Evolutionary conservation across 2,113 vertebrate species (phyloP).

Genomic region (Myrmecobius fasciatus): DNA sequence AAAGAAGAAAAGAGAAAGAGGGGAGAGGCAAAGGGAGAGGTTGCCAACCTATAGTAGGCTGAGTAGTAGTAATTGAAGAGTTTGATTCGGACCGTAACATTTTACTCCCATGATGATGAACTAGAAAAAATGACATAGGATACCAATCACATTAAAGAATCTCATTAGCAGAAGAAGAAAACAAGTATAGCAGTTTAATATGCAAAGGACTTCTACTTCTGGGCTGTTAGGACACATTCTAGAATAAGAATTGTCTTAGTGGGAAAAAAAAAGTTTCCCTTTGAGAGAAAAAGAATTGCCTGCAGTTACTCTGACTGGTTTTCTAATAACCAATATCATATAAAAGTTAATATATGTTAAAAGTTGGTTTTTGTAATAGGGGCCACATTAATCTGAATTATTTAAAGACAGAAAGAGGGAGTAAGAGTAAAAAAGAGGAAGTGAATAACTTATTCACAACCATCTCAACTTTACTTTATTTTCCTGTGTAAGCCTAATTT

Average conservation of each 20-base stretch:
- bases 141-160: constrained; percentile 90
- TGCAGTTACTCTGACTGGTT: neutral
- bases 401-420: neutral
- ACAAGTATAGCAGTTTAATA: constrained; percentile 86
- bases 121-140: constrained; percentile 96
- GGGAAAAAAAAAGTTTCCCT: constrained; percentile 13
- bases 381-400: neutral
- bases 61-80: constrained; percentile 99
- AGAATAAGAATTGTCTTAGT: constrained; percentile 66
- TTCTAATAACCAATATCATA: neutral
- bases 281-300: neutral
- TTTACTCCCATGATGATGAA: constrained; percentile 99
- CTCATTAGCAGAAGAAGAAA: constrained; percentile 89
- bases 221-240: constrained; percentile 78
- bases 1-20: constrained; percentile 82
- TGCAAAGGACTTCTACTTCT: constrained; percentile 82
- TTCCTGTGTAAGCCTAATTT: neutral
- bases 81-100: constrained; percentile 99
- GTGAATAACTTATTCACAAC: neutral
- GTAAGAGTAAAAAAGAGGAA: neutral
- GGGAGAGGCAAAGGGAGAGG: constrained; percentile 91
- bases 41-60: constrained; percentile 99
- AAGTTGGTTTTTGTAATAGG: neutral
- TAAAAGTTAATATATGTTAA: neutral
- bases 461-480: neutral